phyloP scores from a whole-genome alignment of 2,113 vertebrate species.

The Melospiza melodia region DNA sequence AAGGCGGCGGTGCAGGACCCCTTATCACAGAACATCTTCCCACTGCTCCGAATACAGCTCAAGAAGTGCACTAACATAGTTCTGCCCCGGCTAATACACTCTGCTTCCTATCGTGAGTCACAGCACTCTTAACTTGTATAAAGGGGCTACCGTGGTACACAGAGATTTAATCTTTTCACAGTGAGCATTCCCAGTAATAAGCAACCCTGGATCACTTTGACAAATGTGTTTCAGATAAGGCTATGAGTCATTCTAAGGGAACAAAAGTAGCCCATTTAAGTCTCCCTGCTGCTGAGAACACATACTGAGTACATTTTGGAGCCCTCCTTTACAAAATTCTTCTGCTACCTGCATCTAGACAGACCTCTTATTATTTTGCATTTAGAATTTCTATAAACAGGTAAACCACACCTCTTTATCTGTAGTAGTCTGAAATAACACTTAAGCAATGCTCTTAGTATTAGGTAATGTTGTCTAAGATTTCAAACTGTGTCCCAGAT shows the following conservation, averaged over 20 bases:
- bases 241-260: background rate
- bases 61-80: background rate
- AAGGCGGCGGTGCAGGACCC: background rate
- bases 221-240: slow-evolving; percentile 25
- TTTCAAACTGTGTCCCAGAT: background rate
- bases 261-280: background rate
- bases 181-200: slow-evolving; percentile 12
- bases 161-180: slow-evolving; percentile 3
- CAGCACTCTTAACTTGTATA: background rate
- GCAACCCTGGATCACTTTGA: background rate
- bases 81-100: background rate
- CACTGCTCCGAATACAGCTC: background rate
- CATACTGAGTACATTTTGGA: background rate
- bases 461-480: background rate
- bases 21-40: background rate
- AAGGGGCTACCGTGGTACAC: background rate
- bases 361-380: background rate
- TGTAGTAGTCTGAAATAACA: background rate
- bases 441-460: background rate
- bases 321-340: background rate
- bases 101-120: background rate
- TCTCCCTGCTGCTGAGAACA: background rate
- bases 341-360: background rate
- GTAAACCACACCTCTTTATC: background rate
- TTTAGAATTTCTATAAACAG: background rate